Conservation (phyloP, 2,888 invertebrate species). For the Allophyes oxyacanthae region DNA sequence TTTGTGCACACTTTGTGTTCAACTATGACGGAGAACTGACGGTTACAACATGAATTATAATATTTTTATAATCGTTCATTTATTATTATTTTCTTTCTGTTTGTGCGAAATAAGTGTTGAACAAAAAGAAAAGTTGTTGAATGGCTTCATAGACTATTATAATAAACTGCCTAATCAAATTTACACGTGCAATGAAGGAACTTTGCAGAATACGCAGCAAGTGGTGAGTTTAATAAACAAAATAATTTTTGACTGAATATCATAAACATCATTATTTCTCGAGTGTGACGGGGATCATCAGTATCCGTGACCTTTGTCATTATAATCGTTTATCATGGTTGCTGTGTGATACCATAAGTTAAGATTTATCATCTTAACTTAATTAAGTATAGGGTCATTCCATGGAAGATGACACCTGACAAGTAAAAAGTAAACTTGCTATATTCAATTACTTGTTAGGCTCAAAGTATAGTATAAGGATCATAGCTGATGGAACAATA, state of each 20-base stretch:
- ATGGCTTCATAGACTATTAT: conserved; percentile 81
- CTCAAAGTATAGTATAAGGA: too few species aligned
- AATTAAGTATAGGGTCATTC: too few species aligned
- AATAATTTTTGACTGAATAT: conserved; percentile 1
- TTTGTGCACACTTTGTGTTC: conserved; percentile 34
- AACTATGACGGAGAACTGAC: conserved; percentile 68
- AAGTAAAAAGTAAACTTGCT: too few species aligned
- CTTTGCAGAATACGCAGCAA: conserved; percentile 79
- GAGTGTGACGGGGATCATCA: conserved; percentile 57
- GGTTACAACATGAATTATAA: conserved; percentile 69
- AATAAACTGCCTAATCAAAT: conserved; percentile 82
- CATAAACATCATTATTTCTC: too few species aligned
- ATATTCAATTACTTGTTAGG: too few species aligned
- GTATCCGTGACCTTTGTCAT: conserved; percentile 39
- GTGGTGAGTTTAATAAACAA: conserved; percentile 75
- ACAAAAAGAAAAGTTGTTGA: conserved; percentile 70
- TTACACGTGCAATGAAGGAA: conserved; percentile 82
- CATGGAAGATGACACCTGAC: too few species aligned
- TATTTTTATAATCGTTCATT: conserved; percentile 59
- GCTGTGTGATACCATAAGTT: background rate
- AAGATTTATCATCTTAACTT: too few species aligned
- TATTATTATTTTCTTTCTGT: conserved; percentile 62
- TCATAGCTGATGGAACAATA: too few species aligned
- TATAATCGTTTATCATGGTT: conserved; percentile 15
- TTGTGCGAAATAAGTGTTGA: conserved; percentile 69